phyloP scores from a whole-genome alignment of 2,888 invertebrate species.

The Leptinotarsa rubiginosa region DNA sequence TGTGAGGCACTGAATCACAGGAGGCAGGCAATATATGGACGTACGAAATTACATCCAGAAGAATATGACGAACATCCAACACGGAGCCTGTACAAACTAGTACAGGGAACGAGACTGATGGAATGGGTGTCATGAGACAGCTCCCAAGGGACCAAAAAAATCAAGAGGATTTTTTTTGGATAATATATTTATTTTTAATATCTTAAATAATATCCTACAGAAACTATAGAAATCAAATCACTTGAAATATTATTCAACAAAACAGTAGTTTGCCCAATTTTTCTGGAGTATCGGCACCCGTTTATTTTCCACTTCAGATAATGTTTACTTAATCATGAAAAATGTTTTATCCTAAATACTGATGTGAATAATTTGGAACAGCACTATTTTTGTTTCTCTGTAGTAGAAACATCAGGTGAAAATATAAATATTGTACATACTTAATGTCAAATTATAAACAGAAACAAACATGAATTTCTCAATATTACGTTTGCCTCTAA shows the following conservation, averaged over 20 bases:
- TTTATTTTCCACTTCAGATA: not conserved
- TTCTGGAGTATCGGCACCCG: not conserved
- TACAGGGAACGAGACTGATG: too few species aligned
- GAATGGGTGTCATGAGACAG: too few species aligned
- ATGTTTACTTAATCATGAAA: slow-evolving; percentile 25
- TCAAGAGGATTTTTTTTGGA: too few species aligned
- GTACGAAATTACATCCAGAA: too few species aligned
- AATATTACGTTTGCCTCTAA: not conserved
- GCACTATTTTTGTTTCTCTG: slow-evolving; percentile 16
- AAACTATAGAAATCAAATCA: not conserved
- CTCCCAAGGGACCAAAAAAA: too few species aligned
- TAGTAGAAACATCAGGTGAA: not conserved
- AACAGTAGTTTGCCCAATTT: not conserved
- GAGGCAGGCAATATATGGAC: too few species aligned
- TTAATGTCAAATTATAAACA: too few species aligned
- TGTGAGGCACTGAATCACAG: too few species aligned
- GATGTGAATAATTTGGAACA: not conserved
- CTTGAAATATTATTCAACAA: not conserved
- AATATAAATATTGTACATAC: slow-evolving; percentile 1
- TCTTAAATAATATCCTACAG: too few species aligned
- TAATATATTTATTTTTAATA: too few species aligned
- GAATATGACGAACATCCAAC: too few species aligned
- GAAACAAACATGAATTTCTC: not conserved
- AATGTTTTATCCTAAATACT: slow-evolving; percentile 36
- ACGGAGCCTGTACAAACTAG: too few species aligned